Evolutionary conservation across 2,113 vertebrate genomes (phyloP), one percentile per base, ranked within the genome.

Genomic region (Corythornis madagascariensis): DNA sequence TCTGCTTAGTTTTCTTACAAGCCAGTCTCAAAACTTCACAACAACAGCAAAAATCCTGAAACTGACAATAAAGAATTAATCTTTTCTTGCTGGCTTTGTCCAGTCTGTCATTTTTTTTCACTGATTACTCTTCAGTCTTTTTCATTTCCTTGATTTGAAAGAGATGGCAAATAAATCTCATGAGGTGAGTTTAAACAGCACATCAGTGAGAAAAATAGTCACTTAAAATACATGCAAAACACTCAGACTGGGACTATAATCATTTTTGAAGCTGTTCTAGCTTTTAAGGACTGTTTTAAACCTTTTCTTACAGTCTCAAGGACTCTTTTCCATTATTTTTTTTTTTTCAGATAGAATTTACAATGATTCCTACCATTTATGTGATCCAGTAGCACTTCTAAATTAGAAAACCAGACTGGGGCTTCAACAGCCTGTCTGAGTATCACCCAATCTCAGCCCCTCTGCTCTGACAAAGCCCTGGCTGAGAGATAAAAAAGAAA

Each of bases 321-420:
- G 3, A 83, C 21, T 89, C 75, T 33, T 16, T 29, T 42, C 48
- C 38, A 65, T 59, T 80, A 38, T 88, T 78, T 86, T 82, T 92
- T 35, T 90, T 81, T 83, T 86, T 90, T 55, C 63, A 59, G 64
- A 55, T 2, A 89, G 69, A 86, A 89, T 88, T 91, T 84, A 86
- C 67, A 86, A 80, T 88, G 76, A 94, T 74, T 89, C 88, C 56
- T 95, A 86, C 79, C 43, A 83, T 92, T 94, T 88, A 56, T 95
- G 82, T 86, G 64, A 91, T 80, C 56, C 82, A 91, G 77, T 92
- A 75, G 88, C 0, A 1, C 71, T 89, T 77, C 56, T 89, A 83
- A 96, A 95, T 91, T 95, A 91, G 93, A 95, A 96, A 95, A 94
- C 79, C 93, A 96, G 93, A 96, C 93, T 77, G 93, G 75, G 92